Conservation (phyloP, 1,140 invertebrate species). For the Ruditapes philippinarum region DNA sequence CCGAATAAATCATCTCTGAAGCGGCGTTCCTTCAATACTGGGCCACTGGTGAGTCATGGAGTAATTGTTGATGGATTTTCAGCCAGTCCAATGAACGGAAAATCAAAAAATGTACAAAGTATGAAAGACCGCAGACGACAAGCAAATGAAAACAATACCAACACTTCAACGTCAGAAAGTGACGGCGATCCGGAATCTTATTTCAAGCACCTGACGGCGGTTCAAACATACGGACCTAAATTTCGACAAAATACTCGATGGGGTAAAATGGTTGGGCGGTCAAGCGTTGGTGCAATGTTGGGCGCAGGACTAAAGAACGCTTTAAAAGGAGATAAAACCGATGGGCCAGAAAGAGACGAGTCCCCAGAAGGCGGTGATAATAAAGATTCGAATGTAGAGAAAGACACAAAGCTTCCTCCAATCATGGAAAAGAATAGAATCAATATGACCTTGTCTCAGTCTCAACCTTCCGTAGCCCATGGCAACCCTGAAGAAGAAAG, state of each 20-base stretch:
- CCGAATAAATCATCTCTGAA: slow-evolving; percentile 81
- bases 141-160: slow-evolving; percentile 62
- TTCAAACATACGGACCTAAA: slow-evolving; percentile 73
- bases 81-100: slow-evolving; percentile 82
- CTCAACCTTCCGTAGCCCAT: slow-evolving; percentile 28
- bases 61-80: slow-evolving; percentile 82
- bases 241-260: slow-evolving; percentile 75
- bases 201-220: slow-evolving; percentile 75
- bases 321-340: slow-evolving; percentile 55
- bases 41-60: slow-evolving; percentile 82
- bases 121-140: slow-evolving; percentile 70
- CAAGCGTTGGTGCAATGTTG: slow-evolving; percentile 49
- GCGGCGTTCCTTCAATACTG: slow-evolving; percentile 73
- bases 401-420: slow-evolving; percentile 52
- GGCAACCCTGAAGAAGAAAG: slow-evolving; percentile 54
- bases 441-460: slow-evolving; percentile 61
- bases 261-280: slow-evolving; percentile 73
- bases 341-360: slow-evolving; percentile 26
- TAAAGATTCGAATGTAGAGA: background rate
- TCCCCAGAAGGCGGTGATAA: slow-evolving; percentile 5
- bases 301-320: slow-evolving; percentile 50
- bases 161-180: slow-evolving; percentile 47
- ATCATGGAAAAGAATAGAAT: slow-evolving; percentile 53
- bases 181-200: slow-evolving; percentile 79
- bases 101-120: slow-evolving; percentile 72